phyloP scores from a whole-genome alignment of 2,797 vertebrate genomes.

The Bovichtus variegatus region DNA sequence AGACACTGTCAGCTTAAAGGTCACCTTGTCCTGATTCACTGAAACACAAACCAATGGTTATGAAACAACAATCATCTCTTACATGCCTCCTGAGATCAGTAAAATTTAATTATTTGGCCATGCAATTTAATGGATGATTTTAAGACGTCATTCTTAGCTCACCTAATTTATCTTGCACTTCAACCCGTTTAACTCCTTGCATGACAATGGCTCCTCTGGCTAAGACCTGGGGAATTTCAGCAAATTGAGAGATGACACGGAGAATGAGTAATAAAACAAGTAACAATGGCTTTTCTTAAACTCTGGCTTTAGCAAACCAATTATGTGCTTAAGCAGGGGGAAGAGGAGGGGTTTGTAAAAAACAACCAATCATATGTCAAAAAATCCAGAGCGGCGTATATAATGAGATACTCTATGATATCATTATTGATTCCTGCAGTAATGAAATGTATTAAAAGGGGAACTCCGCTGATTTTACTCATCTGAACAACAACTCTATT shows the following conservation, averaged over 20 bases:
- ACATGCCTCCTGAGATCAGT: background rate
- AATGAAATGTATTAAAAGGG: too few species aligned
- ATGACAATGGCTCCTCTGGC: conserved; percentile 61
- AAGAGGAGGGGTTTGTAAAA: too few species aligned
- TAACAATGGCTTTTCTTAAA: too few species aligned
- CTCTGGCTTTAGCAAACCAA: too few species aligned
- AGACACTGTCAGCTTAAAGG: conserved; percentile 64
- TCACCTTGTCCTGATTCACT: conserved; percentile 65
- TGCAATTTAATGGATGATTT: background rate
- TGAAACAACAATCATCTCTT: background rate
- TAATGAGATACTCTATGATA: too few species aligned
- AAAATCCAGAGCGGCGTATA: too few species aligned
- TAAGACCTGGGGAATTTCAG: conserved; percentile 55
- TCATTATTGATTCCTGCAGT: too few species aligned
- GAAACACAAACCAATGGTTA: conserved; percentile 23
- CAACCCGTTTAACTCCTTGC: conserved; percentile 34
- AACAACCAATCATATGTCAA: too few species aligned
- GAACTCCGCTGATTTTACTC: too few species aligned
- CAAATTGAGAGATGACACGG: background rate
- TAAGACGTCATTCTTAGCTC: background rate
- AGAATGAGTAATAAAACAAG: background rate
- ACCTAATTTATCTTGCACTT: conserved; percentile 50
- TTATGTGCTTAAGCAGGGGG: too few species aligned
- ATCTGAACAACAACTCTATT: too few species aligned
- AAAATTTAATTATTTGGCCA: too few species aligned